Base-by-base conservation (phyloP, 2,888 invertebrate species). In the Limnephilus marmoratus region DNA sequence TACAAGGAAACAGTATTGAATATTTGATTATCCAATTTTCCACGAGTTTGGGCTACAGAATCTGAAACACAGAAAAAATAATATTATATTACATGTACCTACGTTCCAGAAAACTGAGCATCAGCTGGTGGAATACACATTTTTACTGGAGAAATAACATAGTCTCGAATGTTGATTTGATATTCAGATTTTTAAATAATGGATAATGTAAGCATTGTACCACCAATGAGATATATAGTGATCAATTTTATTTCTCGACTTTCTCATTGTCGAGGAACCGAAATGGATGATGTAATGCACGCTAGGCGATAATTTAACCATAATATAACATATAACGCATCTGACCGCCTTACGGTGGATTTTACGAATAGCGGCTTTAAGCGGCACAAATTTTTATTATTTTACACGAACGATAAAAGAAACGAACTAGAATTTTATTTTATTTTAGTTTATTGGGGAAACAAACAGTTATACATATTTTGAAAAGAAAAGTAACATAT, bases 1-100 rank as follows among this genome's bases (percentile, higher is more conserved):
- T 45, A 45, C 85, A 41, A 41, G 41, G 85, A 85, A 85, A 41
- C 85, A n/a, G 41, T 41, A 85, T 85, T 85, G 85, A 85, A 85
- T 85, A 85, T 85, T 85, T 85, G 41, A 85, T 85, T 85, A n/a
- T 41, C n/a, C 85, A 85, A 85, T 85, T 85, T 85, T 85, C 85
- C 24, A 18, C 85, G n/a, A 85, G 85, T 85, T 85, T 41, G 24
- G 41, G 37, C 37, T 85, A 41, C 37, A 41, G 24, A 41, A 11
- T 85, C 34, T 24, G 24, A 85, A 24, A 7, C 24, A 85, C 37
- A 41, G 37, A 34, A 34, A 85, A 31, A 31, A 37, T 34, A 85
- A 13, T 85, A 15, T 15, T 15, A 49, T 49, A 49, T 68, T 68
- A 9, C 24, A 1, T n/a, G 68, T 9, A n/a, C n/a, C n/a, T n/a